These are phyloP conservation scores for Oreortyx pictus DNA, from an alignment of 2,797 vertebrate species.

Conservation along the genomic window DNA sequence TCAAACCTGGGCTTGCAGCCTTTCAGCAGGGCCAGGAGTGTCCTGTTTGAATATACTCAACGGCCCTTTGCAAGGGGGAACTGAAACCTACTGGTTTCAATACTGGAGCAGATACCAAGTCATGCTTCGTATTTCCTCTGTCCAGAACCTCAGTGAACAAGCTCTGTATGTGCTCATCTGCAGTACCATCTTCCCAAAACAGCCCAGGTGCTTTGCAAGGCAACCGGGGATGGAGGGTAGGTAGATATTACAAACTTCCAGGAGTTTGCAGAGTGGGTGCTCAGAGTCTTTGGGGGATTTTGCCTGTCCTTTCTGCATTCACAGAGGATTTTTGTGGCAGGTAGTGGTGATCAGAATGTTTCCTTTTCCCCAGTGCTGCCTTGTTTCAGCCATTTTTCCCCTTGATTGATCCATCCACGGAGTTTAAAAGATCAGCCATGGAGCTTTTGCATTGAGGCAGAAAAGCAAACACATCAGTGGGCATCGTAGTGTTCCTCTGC, in stretches of 20 bases:
- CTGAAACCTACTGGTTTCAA: neutral
- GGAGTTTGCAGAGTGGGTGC: rapidly evolving
- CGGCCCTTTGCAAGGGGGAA: neutral
- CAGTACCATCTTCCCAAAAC: rapidly evolving
- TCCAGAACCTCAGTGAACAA: rapidly evolving
- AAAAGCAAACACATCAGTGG: neutral
- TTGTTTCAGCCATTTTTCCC: neutral
- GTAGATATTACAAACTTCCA: neutral
- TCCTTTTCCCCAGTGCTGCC: neutral
- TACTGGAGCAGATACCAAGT: neutral
- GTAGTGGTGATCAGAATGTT: neutral
- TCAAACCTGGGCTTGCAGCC: neutral
- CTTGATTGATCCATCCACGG: neutral
- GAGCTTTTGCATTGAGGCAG: neutral
- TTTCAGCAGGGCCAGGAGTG: neutral
- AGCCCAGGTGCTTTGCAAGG: neutral
- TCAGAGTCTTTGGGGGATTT: neutral
- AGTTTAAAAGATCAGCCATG: neutral
- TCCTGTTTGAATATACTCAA: neutral
- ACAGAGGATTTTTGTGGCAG: neutral
- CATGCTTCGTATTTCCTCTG: neutral
- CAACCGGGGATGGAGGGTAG: neutral
- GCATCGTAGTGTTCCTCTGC: neutral
- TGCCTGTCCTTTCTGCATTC: neutral
- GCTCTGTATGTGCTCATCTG: neutral